Percentiles rank a stretch among this genome's conserved stretches.
Evolutionary conservation across 2,797 vertebrate species (phyloP).

Genomic region (Uromys caudimaculatus): DNA sequence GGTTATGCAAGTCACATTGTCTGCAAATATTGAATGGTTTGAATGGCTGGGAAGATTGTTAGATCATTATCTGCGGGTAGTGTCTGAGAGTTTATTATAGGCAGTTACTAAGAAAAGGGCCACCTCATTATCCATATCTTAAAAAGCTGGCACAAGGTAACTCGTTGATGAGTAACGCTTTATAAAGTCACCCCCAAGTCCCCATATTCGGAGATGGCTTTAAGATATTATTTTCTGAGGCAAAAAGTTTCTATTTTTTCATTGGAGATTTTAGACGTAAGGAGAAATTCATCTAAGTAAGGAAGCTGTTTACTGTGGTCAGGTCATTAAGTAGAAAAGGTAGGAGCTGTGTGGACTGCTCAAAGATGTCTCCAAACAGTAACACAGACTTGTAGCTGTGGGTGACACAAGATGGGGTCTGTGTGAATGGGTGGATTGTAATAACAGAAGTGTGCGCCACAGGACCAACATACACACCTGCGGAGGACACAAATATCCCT

Average conservation of each 20-base stretch:
- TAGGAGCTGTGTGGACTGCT: not conserved
- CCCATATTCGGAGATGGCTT: slow-evolving; percentile 63
- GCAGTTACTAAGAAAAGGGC: slow-evolving; percentile 66
- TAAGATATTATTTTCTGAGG: slow-evolving; percentile 72
- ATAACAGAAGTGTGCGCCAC: not conserved
- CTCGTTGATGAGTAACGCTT: slow-evolving; percentile 71
- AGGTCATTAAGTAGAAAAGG: slow-evolving; percentile 34
- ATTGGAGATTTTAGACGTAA: slow-evolving; percentile 15
- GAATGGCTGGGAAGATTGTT: slow-evolving; percentile 70
- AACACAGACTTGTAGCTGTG: not conserved
- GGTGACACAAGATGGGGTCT: not conserved
- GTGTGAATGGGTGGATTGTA: not conserved
- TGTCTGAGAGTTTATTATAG: slow-evolving; percentile 79
- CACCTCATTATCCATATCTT: slow-evolving; percentile 78
- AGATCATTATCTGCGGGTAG: slow-evolving; percentile 64
- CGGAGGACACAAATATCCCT: not conserved
- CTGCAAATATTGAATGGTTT: slow-evolving; percentile 68
- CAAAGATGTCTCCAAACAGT: not conserved
- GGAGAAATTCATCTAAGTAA: slow-evolving; percentile 44
- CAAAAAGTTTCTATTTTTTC: slow-evolving; percentile 73
- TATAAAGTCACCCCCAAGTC: slow-evolving; percentile 80
- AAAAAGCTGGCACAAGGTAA: slow-evolving; percentile 72
- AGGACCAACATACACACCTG: not conserved
- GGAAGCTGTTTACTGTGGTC: slow-evolving; percentile 35
- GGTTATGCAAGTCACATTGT: slow-evolving; percentile 49